phyloP scores from a whole-genome alignment of 1,140 invertebrate species.

The Drosophila grimshawi region DNA sequence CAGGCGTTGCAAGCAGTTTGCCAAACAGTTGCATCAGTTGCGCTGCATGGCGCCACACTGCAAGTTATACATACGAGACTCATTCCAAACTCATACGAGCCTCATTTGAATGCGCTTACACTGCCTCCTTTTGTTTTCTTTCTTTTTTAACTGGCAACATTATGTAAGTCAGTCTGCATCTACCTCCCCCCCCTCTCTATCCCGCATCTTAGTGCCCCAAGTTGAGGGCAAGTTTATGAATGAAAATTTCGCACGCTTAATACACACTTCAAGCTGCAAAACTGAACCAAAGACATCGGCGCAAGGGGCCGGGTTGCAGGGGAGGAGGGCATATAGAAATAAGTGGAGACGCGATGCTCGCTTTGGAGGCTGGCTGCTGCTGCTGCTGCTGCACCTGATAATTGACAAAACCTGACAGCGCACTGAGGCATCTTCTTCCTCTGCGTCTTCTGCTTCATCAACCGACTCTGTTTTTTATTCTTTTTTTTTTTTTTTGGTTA shows the following conservation, averaged over 20 bases:
- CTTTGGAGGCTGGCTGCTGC: conserved; percentile 8
- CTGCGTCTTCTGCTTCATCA: neutral
- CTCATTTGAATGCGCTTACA: conserved; percentile 50
- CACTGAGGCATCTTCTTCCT: conserved; percentile 32
- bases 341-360: neutral
- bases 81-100: conserved; percentile 14
- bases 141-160: conserved; percentile 12
- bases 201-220: neutral
- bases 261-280: conserved; percentile 37
- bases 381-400: conserved; percentile 66
- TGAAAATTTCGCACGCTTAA: conserved; percentile 73
- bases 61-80: conserved; percentile 1
- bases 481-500: conserved; percentile 20
- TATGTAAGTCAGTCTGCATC: conserved; percentile 17
- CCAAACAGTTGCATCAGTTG: conserved; percentile 46
- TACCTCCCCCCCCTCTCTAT: neutral
- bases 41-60: conserved; percentile 25
- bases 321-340: neutral
- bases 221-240: conserved; percentile 60
- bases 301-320: neutral
- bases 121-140: too few species aligned
- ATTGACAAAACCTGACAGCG: conserved; percentile 79
- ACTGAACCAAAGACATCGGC: neutral
- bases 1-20: neutral
- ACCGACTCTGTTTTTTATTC: conserved; percentile 1